Evolutionary conservation across 2,797 vertebrate genomes (phyloP).

Genomic region (Microchirus variegatus): DNA sequence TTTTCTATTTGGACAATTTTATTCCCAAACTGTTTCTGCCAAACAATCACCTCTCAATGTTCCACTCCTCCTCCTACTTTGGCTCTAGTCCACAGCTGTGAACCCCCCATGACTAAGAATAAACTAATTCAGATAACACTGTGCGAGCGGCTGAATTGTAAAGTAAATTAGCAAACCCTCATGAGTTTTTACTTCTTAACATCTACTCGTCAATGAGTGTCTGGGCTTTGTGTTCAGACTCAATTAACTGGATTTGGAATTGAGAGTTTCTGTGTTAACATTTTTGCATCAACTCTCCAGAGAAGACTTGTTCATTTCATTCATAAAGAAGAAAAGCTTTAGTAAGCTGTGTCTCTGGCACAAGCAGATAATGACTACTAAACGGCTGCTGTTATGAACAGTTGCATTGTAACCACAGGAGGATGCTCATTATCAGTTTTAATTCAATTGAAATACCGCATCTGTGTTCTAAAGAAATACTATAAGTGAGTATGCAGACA

Average conservation of each 20-base stretch:
- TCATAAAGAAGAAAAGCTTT: slow-evolving; percentile 2
- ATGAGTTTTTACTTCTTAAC: neutral
- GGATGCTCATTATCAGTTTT: slow-evolving; percentile 1
- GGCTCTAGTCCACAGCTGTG: too few relatives aligned
- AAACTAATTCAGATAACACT: neutral
- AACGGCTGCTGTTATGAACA: slow-evolving; percentile 11
- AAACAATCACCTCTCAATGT: slow-evolving; percentile 19
- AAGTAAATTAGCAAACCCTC: slow-evolving; percentile 6
- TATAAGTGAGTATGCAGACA: neutral
- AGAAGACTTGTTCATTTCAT: slow-evolving; percentile 1
- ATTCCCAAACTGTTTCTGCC: slow-evolving; percentile 21
- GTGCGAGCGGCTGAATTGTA: neutral
- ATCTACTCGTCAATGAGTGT: slow-evolving; percentile 12
- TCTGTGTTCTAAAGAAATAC: neutral
- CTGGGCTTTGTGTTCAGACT: neutral
- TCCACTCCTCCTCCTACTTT: slow-evolving; percentile 2
- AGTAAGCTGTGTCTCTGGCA: neutral
- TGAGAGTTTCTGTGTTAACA: neutral
- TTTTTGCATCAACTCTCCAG: neutral
- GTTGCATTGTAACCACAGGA: slow-evolving; percentile 14
- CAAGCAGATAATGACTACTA: neutral
- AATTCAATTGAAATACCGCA: slow-evolving; percentile 15
- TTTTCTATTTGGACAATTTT: slow-evolving; percentile 23
- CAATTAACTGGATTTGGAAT: neutral
- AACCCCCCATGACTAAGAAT: slow-evolving; percentile 16